Percentiles rank a stretch among this genome's conserved stretches.
Evolutionary conservation across 2,113 vertebrate species (phyloP).

Genomic region (Gallinago paraguaiae): DNA sequence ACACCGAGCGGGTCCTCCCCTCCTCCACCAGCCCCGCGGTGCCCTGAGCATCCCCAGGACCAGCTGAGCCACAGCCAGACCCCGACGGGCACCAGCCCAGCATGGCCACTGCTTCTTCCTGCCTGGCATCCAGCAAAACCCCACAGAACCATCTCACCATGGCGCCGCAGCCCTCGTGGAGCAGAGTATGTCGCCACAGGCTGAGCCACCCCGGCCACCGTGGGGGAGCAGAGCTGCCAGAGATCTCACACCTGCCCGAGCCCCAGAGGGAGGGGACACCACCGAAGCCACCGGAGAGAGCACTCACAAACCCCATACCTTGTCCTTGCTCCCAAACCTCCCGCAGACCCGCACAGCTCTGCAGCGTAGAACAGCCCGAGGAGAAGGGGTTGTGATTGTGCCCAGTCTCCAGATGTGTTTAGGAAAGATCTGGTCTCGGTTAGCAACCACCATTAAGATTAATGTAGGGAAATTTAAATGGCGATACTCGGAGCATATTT

Average conservation of each 20-base stretch:
- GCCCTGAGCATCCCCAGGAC: not conserved
- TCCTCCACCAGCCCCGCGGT: rapidly evolving
- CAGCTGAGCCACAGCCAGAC: not conserved
- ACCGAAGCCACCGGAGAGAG: not conserved
- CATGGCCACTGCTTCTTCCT: rapidly evolving
- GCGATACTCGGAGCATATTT: rapidly evolving
- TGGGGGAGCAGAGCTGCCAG: rapidly evolving
- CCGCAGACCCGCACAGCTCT: not conserved
- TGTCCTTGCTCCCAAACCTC: not conserved
- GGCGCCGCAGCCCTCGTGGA: rapidly evolving
- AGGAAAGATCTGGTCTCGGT: not conserved
- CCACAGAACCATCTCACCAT: not conserved
- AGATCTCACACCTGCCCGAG: rapidly evolving
- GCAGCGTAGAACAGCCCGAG: not conserved
- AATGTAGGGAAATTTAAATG: not conserved
- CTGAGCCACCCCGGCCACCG: not conserved
- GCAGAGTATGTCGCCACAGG: not conserved
- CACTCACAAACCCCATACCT: not conserved
- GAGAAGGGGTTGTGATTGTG: not conserved
- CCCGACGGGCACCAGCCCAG: not conserved
- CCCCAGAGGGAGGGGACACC: rapidly evolving
- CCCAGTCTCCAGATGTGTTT: not conserved
- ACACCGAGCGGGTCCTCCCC: rapidly evolving
- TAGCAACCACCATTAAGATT: not conserved
- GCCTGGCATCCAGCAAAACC: not conserved